A percentile compares a stretch with the other conserved stretches of the same genome.
Evolutionary conservation across 2,888 invertebrate genomes (phyloP).

Genomic region (Acrobasis repandana): DNA sequence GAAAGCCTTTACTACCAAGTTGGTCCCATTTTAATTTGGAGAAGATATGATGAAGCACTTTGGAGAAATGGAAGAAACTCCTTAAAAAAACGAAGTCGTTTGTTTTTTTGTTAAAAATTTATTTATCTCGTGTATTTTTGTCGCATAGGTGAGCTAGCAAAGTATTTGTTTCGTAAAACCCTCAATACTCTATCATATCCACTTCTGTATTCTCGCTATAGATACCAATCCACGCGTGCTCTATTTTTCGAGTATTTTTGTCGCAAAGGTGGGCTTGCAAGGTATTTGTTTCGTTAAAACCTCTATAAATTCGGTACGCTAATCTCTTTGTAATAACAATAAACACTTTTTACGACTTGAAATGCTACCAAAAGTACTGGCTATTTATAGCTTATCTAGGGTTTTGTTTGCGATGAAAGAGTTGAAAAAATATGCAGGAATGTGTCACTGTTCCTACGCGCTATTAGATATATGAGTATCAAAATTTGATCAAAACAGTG

Average conservation of each 20-base stretch:
- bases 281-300: slow-evolving; percentile 18
- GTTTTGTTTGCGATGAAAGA: background rate
- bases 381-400: background rate
- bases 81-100: too few species aligned
- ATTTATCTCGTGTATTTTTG: slow-evolving; percentile 5
- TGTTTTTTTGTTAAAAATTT: too few species aligned
- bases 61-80: too few species aligned
- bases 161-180: slow-evolving; percentile 11
- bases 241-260: slow-evolving; percentile 8
- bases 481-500: too few species aligned
- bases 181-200: background rate
- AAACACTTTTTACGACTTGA: slow-evolving; percentile 15
- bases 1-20: too few species aligned
- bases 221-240: background rate
- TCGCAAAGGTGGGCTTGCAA: slow-evolving; percentile 7
- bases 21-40: too few species aligned
- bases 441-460: background rate
- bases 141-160: background rate
- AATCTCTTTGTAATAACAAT: slow-evolving; percentile 19
- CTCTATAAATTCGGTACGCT: slow-evolving; percentile 19
- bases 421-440: background rate
- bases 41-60: too few species aligned
- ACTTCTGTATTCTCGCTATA: too few species aligned
- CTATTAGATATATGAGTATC: too few species aligned
- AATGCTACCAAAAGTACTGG: slow-evolving; percentile 9